Conservation (phyloP, 2,797 vertebrate species). For the Hypotaenidia philippensis region DNA sequence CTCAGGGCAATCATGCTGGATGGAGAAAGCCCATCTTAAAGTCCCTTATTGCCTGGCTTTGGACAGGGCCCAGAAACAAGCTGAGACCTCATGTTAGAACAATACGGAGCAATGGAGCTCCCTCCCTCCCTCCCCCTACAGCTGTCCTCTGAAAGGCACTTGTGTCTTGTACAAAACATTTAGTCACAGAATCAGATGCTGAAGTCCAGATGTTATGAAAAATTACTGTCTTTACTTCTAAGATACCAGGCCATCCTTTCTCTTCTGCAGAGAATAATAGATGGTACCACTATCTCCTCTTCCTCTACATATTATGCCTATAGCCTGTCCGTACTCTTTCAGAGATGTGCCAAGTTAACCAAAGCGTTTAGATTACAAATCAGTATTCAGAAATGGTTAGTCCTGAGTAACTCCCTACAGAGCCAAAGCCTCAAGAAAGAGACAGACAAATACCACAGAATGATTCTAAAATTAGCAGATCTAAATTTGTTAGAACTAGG, state of each 20-base stretch:
- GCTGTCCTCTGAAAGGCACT: neutral
- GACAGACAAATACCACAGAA: constrained; percentile 35
- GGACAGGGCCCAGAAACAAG: neutral
- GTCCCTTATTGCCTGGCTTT: neutral
- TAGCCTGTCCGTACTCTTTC: neutral
- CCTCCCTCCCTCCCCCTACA: neutral
- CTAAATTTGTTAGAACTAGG: neutral
- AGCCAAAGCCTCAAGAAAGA: constrained; percentile 49
- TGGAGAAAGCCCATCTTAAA: neutral
- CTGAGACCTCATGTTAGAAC: neutral
- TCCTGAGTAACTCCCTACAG: constrained; percentile 19
- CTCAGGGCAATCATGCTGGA: neutral
- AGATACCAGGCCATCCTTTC: neutral
- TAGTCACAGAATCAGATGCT: neutral
- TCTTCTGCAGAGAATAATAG: neutral
- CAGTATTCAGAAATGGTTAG: neutral
- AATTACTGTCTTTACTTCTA: neutral
- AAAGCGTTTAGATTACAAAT: constrained; percentile 39
- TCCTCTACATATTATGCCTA: neutral
- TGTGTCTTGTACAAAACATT: neutral
- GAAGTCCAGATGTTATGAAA: neutral
- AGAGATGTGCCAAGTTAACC: neutral
- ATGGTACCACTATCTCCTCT: neutral
- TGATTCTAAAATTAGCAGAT: neutral
- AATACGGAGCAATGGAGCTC: neutral